Evolutionary conservation across 2,797 vertebrate species (phyloP).

Genomic region (Stomatorhinus walkeri): DNA sequence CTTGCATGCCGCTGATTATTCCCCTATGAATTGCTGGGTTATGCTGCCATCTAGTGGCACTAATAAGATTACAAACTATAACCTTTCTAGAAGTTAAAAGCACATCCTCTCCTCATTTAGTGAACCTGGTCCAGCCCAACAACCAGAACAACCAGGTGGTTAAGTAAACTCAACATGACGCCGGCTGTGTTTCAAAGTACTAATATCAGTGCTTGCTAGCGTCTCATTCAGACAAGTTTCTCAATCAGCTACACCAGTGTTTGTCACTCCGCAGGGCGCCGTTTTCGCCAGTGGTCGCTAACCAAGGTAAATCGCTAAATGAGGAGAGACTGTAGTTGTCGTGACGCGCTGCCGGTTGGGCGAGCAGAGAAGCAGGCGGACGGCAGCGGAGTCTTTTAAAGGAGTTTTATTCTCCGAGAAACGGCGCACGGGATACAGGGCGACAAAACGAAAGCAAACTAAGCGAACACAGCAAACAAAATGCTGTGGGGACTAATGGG

Average conservation of each 20-base stretch:
- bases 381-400: too few relatives aligned
- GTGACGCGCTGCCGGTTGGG: too few relatives aligned
- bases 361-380: too few relatives aligned
- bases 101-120: background rate
- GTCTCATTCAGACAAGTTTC: background rate
- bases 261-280: background rate
- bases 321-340: background rate
- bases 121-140: background rate
- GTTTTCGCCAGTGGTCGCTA: background rate
- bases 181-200: background rate
- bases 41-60: constrained; percentile 38
- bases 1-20: background rate
- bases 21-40: background rate
- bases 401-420: too few relatives aligned
- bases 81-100: background rate
- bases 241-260: background rate
- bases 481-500: too few relatives aligned
- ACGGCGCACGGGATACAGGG: too few relatives aligned
- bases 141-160: background rate
- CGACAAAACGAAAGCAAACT: too few relatives aligned
- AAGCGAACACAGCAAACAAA: too few relatives aligned
- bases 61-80: background rate
- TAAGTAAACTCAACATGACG: background rate
- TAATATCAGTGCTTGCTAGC: background rate
- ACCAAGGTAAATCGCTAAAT: background rate